Evolutionary conservation across 2,888 invertebrate species (phyloP).

Genomic region (Sericinus montela): DNA sequence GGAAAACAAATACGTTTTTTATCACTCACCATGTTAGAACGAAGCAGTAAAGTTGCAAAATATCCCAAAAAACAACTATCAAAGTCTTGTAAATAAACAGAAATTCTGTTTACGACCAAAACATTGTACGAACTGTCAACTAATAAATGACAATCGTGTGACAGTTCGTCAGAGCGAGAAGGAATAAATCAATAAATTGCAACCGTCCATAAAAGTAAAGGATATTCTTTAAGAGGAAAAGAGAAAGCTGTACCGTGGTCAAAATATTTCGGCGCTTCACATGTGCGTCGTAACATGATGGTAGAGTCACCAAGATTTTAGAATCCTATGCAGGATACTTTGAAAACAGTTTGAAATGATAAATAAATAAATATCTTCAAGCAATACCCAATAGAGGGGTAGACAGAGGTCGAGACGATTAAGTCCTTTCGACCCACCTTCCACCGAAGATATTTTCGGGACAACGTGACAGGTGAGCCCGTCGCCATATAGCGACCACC

Average conservation of each 20-base stretch:
- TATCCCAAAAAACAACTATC: slow-evolving; percentile 5
- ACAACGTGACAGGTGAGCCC: too few species aligned
- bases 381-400: too few species aligned
- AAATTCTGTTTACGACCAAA: background rate
- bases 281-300: background rate
- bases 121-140: slow-evolving; percentile 10
- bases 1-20: too few species aligned
- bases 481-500: too few species aligned
- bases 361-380: too few species aligned
- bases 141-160: slow-evolving; percentile 7
- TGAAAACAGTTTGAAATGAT: too few species aligned
- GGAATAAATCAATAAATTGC: slow-evolving; percentile 8
- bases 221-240: background rate
- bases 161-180: slow-evolving; percentile 9
- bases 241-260: background rate
- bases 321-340: background rate
- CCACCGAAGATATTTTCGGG: too few species aligned
- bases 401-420: too few species aligned
- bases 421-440: too few species aligned
- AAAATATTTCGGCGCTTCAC: background rate
- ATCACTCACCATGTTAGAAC: slow-evolving; percentile 5
- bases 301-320: background rate
- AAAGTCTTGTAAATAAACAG: slow-evolving; percentile 16
- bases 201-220: background rate
- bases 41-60: slow-evolving; percentile 1